Percentiles rank a stretch among this genome's conserved stretches.
These are phyloP conservation scores for Scaptomyza montana DNA, from an alignment of 1,140 invertebrate genomes.

Conservation along the genomic window DNA sequence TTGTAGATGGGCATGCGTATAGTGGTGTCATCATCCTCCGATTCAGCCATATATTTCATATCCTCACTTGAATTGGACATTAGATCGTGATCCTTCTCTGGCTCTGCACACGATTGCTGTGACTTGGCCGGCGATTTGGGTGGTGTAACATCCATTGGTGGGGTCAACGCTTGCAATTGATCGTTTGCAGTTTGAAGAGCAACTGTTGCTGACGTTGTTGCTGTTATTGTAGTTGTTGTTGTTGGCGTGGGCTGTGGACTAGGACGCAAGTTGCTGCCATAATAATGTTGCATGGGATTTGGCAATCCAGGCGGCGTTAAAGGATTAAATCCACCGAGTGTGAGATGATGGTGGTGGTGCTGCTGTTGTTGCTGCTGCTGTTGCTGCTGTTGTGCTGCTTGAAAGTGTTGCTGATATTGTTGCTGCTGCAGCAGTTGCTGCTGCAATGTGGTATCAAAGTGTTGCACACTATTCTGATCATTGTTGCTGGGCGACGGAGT, in stretches of 20 bases:
- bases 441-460: slow-evolving; percentile 67
- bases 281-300: slow-evolving; percentile 81
- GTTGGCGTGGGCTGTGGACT: slow-evolving; percentile 71
- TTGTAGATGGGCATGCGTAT: slow-evolving; percentile 89
- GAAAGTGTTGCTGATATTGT: slow-evolving; percentile 80
- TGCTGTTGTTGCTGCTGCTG: slow-evolving; percentile 43
- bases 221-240: slow-evolving; percentile 26
- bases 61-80: slow-evolving; percentile 84
- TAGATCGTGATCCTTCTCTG: slow-evolving; percentile 82
- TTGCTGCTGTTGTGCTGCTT: slow-evolving; percentile 72
- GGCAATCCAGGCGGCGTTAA: slow-evolving; percentile 84
- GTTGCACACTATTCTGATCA: slow-evolving; percentile 81
- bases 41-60: slow-evolving; percentile 83
- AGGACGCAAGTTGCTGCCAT: slow-evolving; percentile 83
- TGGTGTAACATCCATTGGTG: slow-evolving; percentile 84
- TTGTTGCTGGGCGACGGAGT: slow-evolving; percentile 84
- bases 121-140: slow-evolving; percentile 86
- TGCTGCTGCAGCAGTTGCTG: slow-evolving; percentile 78
- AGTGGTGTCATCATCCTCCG: slow-evolving; percentile 87
- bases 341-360: slow-evolving; percentile 68
- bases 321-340: slow-evolving; percentile 82
- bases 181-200: slow-evolving; percentile 31
- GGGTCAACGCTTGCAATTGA: slow-evolving; percentile 74
- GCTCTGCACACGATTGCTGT: slow-evolving; percentile 78
- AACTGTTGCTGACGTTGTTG: slow-evolving; percentile 10